phyloP scores from a whole-genome alignment of 2,888 invertebrate species.

The Herminia tarsipennalis region DNA sequence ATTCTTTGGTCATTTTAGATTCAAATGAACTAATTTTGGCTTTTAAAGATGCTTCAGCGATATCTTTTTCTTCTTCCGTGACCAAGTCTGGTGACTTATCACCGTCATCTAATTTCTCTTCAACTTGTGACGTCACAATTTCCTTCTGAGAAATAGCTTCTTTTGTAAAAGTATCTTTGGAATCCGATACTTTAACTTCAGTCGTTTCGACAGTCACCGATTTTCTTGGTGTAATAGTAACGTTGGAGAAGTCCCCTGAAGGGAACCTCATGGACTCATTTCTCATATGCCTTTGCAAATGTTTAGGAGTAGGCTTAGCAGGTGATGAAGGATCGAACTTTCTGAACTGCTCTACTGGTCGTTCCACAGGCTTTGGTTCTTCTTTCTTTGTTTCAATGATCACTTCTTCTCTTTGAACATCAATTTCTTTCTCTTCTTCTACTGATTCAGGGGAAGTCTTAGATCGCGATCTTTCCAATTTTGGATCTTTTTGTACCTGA shows the following conservation, averaged over 20 bases:
- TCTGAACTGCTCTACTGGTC: constrained; percentile 72
- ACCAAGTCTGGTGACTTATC: constrained; percentile 77
- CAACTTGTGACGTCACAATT: constrained; percentile 81
- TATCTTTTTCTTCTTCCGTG: constrained; percentile 73
- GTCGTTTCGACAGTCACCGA: constrained; percentile 78
- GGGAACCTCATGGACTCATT: constrained; percentile 84
- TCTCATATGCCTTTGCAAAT: constrained; percentile 82
- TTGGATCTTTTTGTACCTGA: constrained; percentile 73
- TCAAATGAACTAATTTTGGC: constrained; percentile 81
- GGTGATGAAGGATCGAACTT: constrained; percentile 80
- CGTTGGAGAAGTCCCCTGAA: constrained; percentile 82
- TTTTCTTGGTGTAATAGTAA: constrained; percentile 79
- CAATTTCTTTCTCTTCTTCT: constrained; percentile 64
- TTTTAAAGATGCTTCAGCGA: constrained; percentile 79
- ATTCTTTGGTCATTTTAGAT: constrained; percentile 76
- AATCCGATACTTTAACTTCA: constrained; percentile 65
- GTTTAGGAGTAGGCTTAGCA: constrained; percentile 81
- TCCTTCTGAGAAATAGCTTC: constrained; percentile 79
- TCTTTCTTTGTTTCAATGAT: constrained; percentile 58
- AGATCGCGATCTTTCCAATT: constrained; percentile 69
- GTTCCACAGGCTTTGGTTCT: constrained; percentile 64
- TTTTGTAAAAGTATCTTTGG: constrained; percentile 64
- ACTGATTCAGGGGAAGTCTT: constrained; percentile 73
- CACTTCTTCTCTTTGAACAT: constrained; percentile 48
- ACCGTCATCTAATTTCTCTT: constrained; percentile 82